Conservation (phyloP, 2,113 vertebrate genomes). For the Calonectris borealis region DNA sequence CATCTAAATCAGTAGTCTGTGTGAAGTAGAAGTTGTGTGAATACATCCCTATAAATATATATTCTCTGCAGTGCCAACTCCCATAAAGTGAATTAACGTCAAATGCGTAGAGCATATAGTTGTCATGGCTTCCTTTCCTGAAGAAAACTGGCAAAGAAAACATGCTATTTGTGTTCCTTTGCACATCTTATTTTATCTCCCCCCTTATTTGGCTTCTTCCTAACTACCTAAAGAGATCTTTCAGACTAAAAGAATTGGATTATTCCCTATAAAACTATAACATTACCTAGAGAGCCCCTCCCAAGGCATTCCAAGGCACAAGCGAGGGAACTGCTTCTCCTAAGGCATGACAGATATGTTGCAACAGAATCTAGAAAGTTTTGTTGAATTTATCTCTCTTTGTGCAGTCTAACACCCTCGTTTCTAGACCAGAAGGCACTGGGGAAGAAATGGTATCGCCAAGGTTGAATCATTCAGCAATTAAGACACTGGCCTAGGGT, state of each 20-base stretch:
- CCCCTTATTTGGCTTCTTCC: not conserved
- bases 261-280: not conserved
- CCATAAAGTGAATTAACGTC: not conserved
- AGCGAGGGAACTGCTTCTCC: not conserved
- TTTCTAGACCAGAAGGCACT: not conserved
- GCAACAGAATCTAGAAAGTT: not conserved
- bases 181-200: not conserved
- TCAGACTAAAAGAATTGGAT: not conserved
- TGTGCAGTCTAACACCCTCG: not conserved
- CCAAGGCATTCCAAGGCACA: not conserved
- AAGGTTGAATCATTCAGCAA: not conserved
- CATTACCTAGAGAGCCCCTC: not conserved
- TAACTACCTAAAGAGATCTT: not conserved
- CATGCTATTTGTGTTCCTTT: not conserved
- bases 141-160: not conserved
- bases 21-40: not conserved
- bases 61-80: not conserved
- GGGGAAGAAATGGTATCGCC: not conserved
- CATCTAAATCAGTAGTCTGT: constrained; percentile 1
- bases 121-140: not conserved
- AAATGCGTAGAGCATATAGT: not conserved
- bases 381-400: not conserved
- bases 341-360: not conserved
- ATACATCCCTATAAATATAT: not conserved
- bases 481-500: not conserved